Conservation (phyloP, 2,797 vertebrate genomes). For the Falco peregrinus region DNA sequence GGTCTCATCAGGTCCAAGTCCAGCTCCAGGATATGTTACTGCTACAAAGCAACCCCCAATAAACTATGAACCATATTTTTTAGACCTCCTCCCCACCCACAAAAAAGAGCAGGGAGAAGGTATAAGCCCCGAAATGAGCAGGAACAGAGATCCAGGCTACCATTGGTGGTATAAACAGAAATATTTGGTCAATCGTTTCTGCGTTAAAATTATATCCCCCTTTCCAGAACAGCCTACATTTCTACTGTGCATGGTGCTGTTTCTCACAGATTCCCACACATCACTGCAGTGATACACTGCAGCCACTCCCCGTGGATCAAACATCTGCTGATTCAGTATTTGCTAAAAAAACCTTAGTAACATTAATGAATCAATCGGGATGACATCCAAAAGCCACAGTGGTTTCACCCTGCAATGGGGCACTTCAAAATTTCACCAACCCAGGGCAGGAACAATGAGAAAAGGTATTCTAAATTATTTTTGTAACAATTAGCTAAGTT, state of each 20-base stretch:
- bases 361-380: neutral
- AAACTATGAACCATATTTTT: neutral
- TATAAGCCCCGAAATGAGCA: neutral
- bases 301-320: neutral
- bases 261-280: neutral
- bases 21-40: neutral
- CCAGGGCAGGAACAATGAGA: neutral
- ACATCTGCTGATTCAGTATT: neutral
- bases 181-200: neutral
- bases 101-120: fast-evolving
- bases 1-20: neutral
- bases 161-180: neutral
- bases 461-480: neutral
- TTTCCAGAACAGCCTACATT: neutral
- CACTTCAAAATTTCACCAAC: neutral
- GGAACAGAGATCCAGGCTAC: neutral
- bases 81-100: fast-evolving
- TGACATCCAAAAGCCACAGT: neutral
- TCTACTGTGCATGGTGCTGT: fast-evolving
- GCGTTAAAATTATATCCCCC: no score
- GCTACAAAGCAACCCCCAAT: neutral
- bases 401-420: neutral
- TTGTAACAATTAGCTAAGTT: neutral
- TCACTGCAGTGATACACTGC: neutral
- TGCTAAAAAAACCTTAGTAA: neutral